Conservation (phyloP, 2,888 invertebrate genomes). For the Julus scandinavius region DNA sequence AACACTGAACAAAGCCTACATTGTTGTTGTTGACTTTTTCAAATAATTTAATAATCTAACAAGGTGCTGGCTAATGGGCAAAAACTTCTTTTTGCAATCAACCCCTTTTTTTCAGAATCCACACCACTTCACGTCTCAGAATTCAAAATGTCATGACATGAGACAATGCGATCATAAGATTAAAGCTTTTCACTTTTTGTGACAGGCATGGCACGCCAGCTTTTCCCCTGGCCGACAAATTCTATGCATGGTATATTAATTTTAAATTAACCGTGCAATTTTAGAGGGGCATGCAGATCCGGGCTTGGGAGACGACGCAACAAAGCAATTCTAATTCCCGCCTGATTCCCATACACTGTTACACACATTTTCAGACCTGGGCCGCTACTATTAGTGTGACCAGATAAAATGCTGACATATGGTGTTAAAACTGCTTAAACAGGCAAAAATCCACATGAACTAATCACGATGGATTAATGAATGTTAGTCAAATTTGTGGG, state of each 20-base stretch:
- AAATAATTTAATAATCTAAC: slow-evolving; percentile 46
- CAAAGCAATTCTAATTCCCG: neutral
- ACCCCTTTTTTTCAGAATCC: neutral
- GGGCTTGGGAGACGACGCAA: neutral
- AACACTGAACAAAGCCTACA: neutral
- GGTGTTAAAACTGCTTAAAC: too few species aligned
- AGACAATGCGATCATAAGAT: neutral
- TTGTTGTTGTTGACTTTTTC: slow-evolving; percentile 17
- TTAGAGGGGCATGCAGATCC: slow-evolving; percentile 43
- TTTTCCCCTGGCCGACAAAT: neutral
- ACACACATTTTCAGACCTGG: neutral
- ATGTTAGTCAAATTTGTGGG: too few species aligned
- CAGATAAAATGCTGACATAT: neutral
- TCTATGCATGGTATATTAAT: slow-evolving; percentile 40
- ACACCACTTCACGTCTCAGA: neutral
- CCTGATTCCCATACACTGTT: slow-evolving; percentile 43
- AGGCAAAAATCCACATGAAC: too few species aligned
- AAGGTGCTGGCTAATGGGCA: neutral
- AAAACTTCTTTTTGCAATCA: slow-evolving; percentile 10
- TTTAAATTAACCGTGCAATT: slow-evolving; percentile 28
- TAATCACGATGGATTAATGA: too few species aligned
- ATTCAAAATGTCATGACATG: slow-evolving; percentile 22
- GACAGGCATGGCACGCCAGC: slow-evolving; percentile 19
- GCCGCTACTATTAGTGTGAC: neutral
- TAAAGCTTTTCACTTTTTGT: slow-evolving; percentile 40